phyloP scores from a whole-genome alignment of 2,113 vertebrate species.

The Brevimyrus niger region DNA sequence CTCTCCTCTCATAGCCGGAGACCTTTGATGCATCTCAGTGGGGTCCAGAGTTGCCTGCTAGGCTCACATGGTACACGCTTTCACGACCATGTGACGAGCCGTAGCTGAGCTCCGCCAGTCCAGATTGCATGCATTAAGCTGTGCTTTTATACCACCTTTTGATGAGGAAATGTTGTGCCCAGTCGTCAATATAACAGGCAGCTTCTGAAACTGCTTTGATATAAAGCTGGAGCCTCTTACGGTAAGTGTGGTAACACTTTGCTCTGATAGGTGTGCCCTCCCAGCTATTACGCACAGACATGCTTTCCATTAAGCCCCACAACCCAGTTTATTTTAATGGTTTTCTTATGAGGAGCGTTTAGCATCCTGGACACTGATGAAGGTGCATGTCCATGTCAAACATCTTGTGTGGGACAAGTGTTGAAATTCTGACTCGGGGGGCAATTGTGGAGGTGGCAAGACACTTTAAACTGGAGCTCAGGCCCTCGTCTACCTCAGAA shows the following conservation, averaged over 20 bases:
- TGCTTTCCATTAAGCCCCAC: constrained; percentile 9
- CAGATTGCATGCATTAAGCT: constrained; percentile 2
- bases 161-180: background rate
- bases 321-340: constrained; percentile 43
- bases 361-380: constrained; percentile 49
- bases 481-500: background rate
- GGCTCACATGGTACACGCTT: background rate
- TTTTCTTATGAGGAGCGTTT: constrained; percentile 41
- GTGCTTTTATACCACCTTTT: background rate
- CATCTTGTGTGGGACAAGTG: constrained; percentile 24
- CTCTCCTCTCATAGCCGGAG: background rate
- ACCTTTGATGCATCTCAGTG: background rate
- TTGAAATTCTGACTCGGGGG: constrained; percentile 25
- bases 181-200: background rate
- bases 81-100: background rate
- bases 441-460: background rate
- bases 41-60: background rate
- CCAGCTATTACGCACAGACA: background rate
- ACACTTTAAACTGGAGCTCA: background rate
- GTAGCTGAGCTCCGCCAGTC: too few relatives aligned
- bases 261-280: background rate
- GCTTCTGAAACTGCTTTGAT: constrained; percentile 2
- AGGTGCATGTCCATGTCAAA: constrained; percentile 24
- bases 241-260: background rate
- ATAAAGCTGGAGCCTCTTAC: background rate